These are phyloP conservation scores for Drosophila yooni DNA, from an alignment of 2,888 invertebrate species.

Conservation along the genomic window DNA sequence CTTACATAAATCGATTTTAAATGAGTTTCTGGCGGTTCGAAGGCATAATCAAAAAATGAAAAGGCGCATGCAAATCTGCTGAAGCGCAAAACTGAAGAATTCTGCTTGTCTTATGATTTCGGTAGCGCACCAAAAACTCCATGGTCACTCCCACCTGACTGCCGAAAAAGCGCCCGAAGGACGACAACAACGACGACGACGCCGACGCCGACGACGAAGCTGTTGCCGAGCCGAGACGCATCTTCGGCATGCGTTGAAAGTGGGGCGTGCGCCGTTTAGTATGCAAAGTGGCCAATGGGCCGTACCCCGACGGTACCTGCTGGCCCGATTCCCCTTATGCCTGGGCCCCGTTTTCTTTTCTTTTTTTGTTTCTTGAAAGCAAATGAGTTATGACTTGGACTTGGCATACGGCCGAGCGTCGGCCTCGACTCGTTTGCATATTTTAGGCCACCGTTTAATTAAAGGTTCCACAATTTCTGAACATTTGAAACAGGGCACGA, in stretches of 20 bases:
- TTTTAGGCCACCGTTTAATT: slow-evolving; percentile 85
- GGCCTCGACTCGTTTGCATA: slow-evolving; percentile 83
- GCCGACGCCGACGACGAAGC: slow-evolving; percentile 5
- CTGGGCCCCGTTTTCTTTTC: neutral
- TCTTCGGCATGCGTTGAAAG: slow-evolving; percentile 79
- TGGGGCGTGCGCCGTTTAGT: slow-evolving; percentile 83
- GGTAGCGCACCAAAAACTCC: slow-evolving; percentile 67
- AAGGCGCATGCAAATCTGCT: slow-evolving; percentile 71
- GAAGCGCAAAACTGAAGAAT: slow-evolving; percentile 27
- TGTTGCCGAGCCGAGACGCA: slow-evolving; percentile 24
- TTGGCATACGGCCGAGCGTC: slow-evolving; percentile 58
- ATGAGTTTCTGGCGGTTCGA: slow-evolving; percentile 71
- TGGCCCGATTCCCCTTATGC: slow-evolving; percentile 11
- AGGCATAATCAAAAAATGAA: slow-evolving; percentile 68
- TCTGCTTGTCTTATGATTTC: slow-evolving; percentile 46
- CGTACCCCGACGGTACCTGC: slow-evolving; percentile 53
- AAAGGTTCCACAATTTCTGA: slow-evolving; percentile 80
- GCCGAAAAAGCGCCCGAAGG: slow-evolving; percentile 66
- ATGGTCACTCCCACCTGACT: slow-evolving; percentile 65
- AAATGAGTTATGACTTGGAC: slow-evolving; percentile 84
- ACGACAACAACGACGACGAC: slow-evolving; percentile 28
- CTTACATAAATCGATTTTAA: slow-evolving; percentile 84
- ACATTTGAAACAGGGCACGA: slow-evolving; percentile 80
- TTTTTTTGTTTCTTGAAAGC: slow-evolving; percentile 30
- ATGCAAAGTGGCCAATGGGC: slow-evolving; percentile 82